Percentiles rank a stretch among this genome's conserved stretches.
These are phyloP conservation scores for Riparia riparia DNA, from an alignment of 2,113 vertebrate species.

Conservation along the genomic window DNA sequence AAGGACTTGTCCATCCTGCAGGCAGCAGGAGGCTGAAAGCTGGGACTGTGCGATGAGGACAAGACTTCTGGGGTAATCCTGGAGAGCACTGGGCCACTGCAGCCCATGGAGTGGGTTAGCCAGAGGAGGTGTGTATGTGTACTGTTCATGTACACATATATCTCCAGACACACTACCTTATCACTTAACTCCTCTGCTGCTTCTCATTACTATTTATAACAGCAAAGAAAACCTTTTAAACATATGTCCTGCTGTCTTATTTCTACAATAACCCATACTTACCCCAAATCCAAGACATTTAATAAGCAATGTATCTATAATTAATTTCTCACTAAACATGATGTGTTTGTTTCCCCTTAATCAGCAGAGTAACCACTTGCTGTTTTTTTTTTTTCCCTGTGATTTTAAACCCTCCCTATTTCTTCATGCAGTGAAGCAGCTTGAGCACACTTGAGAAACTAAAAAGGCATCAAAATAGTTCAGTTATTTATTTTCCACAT, in stretches of 20 bases:
- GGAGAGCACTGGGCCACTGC: rapidly evolving
- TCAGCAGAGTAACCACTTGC: not conserved
- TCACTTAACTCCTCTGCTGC: not conserved
- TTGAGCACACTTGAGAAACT: not conserved
- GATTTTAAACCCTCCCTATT: not conserved
- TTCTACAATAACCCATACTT: not conserved
- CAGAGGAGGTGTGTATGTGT: rapidly evolving
- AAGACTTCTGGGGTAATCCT: not conserved
- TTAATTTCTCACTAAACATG: not conserved
- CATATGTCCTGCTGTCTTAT: not conserved
- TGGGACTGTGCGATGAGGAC: not conserved
- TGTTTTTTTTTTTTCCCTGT: not conserved
- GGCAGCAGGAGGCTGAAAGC: not conserved
- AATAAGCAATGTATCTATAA: not conserved
- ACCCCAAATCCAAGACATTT: not conserved
- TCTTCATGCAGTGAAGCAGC: not conserved
- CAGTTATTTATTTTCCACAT: not conserved
- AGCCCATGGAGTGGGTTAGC: not conserved
- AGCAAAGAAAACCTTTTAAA: not conserved
- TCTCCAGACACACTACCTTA: not conserved
- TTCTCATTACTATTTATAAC: not conserved
- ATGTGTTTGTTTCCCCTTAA: not conserved
- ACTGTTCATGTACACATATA: no score
- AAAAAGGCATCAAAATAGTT: not conserved
- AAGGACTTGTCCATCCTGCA: not conserved